These are phyloP conservation scores for Neoarius graeffei DNA, from an alignment of 2,113 vertebrate genomes.

Conservation along the genomic window DNA sequence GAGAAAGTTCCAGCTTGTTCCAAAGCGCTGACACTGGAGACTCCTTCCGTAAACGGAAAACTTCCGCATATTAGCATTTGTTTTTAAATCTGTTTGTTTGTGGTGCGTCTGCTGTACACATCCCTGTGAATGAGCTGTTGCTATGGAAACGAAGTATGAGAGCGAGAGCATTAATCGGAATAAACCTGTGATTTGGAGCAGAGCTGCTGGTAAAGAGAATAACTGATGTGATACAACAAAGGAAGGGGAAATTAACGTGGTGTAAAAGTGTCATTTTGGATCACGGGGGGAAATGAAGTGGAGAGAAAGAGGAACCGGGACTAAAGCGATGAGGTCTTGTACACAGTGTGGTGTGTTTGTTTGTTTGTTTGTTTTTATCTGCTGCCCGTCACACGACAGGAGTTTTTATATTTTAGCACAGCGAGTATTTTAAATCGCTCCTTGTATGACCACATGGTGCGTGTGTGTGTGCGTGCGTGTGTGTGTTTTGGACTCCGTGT, in stretches of 20 bases:
- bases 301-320: not conserved
- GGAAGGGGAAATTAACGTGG: not conserved
- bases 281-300: not conserved
- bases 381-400: conserved; percentile 5
- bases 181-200: not conserved
- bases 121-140: not conserved
- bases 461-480: not conserved
- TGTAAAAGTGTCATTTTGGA: not conserved
- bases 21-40: not conserved
- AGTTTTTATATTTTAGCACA: not conserved
- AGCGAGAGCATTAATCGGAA: not conserved
- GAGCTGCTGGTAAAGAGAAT: not conserved
- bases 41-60: not conserved
- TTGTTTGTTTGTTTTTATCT: not conserved
- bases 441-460: not conserved
- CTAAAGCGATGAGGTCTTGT: conserved; percentile 10
- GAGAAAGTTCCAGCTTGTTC: no score
- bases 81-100: not conserved
- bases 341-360: not conserved
- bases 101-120: not conserved
- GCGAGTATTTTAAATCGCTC: not conserved
- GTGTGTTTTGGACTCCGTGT: not conserved
- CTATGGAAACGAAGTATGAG: not conserved
- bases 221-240: not conserved
- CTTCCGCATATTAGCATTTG: not conserved